These are phyloP conservation scores for Gortyna flavago DNA, from an alignment of 2,888 invertebrate genomes.

Conservation along the genomic window DNA sequence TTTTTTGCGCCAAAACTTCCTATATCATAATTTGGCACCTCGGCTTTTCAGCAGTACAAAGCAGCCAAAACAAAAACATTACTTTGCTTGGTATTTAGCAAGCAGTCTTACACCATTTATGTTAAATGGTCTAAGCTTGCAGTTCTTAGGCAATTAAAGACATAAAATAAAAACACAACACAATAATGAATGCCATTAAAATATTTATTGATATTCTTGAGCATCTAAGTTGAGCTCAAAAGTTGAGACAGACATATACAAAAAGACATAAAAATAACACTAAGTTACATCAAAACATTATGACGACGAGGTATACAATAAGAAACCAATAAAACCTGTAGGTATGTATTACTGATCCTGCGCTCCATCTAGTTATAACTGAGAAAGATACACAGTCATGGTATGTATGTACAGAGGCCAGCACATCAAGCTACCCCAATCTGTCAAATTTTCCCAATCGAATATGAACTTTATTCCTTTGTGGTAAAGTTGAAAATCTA, in stretches of 20 bases:
- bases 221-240: background rate
- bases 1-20: no score
- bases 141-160: background rate
- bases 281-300: background rate
- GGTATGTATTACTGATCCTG: background rate
- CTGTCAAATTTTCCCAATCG: no score
- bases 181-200: constrained; percentile 3
- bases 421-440: no score
- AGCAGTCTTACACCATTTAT: background rate
- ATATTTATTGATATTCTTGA: constrained; percentile 20
- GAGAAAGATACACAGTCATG: background rate
- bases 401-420: no score
- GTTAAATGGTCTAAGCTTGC: background rate
- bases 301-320: background rate
- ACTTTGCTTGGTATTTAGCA: background rate
- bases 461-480: no score
- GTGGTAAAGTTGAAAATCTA: no score
- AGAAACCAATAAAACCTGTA: background rate
- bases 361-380: background rate
- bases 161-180: background rate
- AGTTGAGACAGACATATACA: background rate
- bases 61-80: background rate
- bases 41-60: background rate
- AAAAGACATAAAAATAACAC: background rate
- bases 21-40: background rate